Conservation (phyloP, 2,888 invertebrate genomes). For the Folsomia manolachei region DNA sequence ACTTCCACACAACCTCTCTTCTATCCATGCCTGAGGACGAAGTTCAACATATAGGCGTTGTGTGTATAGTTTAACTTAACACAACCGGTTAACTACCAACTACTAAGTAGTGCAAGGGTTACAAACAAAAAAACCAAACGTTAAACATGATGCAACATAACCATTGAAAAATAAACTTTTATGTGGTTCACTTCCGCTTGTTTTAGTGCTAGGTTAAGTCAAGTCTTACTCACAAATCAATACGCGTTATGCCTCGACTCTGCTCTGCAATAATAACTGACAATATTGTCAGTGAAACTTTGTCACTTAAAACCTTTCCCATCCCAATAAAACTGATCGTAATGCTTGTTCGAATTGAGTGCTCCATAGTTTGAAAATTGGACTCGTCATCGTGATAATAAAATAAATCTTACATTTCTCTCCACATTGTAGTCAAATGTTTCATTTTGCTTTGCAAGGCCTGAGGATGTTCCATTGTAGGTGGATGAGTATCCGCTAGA, state of each 20-base stretch:
- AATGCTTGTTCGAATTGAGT: not conserved
- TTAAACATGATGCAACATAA: not conserved
- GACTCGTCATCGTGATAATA: too few species aligned
- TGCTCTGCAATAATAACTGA: not conserved
- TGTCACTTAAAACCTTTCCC: too few species aligned
- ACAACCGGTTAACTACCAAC: not conserved
- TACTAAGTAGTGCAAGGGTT: not conserved
- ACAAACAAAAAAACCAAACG: not conserved
- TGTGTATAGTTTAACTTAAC: not conserved
- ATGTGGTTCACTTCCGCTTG: not conserved
- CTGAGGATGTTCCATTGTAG: constrained; percentile 40
- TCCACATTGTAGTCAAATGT: constrained; percentile 51
- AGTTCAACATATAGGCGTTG: too few species aligned
- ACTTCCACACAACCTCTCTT: too few species aligned
- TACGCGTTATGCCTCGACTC: not conserved
- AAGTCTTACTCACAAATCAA: not conserved
- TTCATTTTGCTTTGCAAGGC: constrained; percentile 47
- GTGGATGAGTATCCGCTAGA: constrained; percentile 46
- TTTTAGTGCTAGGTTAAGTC: not conserved
- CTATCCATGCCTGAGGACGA: not conserved
- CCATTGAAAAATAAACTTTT: not conserved
- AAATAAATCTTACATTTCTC: constrained; percentile 44
- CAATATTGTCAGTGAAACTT: not conserved
- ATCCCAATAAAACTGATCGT: not conserved
- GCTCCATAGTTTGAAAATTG: not conserved